Evolutionary conservation across 2,113 vertebrate genomes (phyloP).

Genomic region (Plecotus auritus): DNA sequence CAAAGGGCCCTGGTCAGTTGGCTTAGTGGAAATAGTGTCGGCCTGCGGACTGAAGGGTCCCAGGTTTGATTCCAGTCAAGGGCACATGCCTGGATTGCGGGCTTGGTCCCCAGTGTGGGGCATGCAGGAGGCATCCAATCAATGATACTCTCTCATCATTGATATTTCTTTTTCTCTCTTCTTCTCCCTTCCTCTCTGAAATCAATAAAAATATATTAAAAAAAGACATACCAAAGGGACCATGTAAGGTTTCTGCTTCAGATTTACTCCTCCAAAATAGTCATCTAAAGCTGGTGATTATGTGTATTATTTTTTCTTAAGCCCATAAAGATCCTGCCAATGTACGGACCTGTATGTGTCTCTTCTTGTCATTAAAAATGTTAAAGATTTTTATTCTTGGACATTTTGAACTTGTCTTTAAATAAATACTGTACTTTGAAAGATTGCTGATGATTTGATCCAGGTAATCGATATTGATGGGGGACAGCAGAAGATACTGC

Average conservation of each 20-base stretch:
- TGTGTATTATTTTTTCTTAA: background rate
- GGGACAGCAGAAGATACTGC: background rate
- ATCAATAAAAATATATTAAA: too few relatives aligned
- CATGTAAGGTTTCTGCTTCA: background rate
- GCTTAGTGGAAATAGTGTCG: too few relatives aligned
- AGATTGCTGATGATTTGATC: background rate
- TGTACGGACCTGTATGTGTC: background rate
- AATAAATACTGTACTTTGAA: background rate
- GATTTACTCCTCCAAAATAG: conserved; percentile 2
- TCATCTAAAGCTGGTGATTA: background rate
- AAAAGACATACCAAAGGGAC: background rate
- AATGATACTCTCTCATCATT: too few relatives aligned
- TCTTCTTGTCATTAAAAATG: conserved; percentile 27
- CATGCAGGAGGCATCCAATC: too few relatives aligned
- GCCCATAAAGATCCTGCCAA: background rate
- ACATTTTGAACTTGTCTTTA: conserved; percentile 25
- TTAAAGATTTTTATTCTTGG: conserved; percentile 5
- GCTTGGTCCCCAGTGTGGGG: too few relatives aligned
- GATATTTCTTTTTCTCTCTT: too few relatives aligned
- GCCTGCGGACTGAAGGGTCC: too few relatives aligned
- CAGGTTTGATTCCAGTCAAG: too few relatives aligned
- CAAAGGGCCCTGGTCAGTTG: background rate
- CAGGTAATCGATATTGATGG: background rate
- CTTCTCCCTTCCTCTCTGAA: too few relatives aligned
- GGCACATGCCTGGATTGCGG: too few relatives aligned